Percentiles rank a stretch among this genome's conserved stretches.
Evolutionary conservation across 1,140 invertebrate genomes (phyloP).

Genomic region (Aphaenogaster floridana): DNA sequence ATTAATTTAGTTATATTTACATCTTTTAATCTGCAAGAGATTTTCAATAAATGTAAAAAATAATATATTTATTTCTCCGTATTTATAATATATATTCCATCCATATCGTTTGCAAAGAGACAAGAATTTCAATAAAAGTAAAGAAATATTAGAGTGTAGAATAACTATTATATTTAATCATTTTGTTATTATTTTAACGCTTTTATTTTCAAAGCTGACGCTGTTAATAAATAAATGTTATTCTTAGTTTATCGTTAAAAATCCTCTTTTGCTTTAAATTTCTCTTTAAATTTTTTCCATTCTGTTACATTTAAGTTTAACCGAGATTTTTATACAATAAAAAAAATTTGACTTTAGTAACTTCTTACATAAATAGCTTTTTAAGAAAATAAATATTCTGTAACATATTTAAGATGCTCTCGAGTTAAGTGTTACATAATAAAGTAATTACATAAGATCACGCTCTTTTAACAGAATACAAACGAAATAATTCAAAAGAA

Average conservation of each 20-base stretch:
- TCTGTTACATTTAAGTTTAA: neutral
- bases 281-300: neutral
- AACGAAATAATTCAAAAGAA: neutral
- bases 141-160: neutral
- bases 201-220: neutral
- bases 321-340: neutral
- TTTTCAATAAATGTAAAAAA: neutral
- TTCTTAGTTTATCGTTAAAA: neutral
- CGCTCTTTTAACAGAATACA: neutral
- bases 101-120: neutral
- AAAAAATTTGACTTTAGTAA: neutral
- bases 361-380: neutral
- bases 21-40: neutral
- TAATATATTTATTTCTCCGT: neutral
- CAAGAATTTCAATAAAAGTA: neutral
- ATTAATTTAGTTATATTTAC: neutral
- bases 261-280: neutral
- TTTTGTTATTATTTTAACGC: neutral
- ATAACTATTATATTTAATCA: neutral
- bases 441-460: neutral
- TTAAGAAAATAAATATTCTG: constrained; percentile 16
- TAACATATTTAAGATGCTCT: neutral
- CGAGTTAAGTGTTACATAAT: neutral
- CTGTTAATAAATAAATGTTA: neutral
- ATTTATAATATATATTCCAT: neutral